Conservation (phyloP, 2,113 vertebrate species). For the Sylvietta virens region DNA sequence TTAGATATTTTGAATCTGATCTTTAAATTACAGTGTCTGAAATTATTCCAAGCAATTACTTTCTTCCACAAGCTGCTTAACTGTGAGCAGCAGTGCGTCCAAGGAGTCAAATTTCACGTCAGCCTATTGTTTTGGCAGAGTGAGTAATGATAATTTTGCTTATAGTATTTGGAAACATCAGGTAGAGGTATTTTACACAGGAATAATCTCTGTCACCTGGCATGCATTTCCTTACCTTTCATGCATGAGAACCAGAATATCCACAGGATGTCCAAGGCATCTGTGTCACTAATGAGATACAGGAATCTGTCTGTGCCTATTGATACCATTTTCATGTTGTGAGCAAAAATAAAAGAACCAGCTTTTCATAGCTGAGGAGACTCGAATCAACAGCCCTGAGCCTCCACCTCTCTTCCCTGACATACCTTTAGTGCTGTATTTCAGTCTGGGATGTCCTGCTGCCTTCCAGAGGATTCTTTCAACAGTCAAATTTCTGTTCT, state of each 20-base stretch:
- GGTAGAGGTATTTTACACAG: neutral
- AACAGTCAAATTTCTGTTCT: neutral
- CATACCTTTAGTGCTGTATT: constrained; percentile 34
- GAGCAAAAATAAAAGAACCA: neutral
- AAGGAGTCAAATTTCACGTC: neutral
- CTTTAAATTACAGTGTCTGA: constrained; percentile 26
- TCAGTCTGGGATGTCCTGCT: constrained; percentile 35
- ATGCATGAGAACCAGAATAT: neutral
- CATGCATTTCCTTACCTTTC: neutral
- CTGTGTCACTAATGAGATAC: neutral
- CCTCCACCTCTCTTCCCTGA: neutral
- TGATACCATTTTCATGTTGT: neutral
- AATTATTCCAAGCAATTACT: constrained; percentile 12
- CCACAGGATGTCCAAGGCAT: neutral
- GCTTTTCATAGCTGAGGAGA: neutral
- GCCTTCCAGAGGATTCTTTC: neutral
- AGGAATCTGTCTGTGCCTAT: neutral
- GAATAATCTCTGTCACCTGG: neutral
- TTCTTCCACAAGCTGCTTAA: constrained; percentile 12
- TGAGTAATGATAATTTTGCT: constrained; percentile 13
- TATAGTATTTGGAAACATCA: constrained; percentile 2
- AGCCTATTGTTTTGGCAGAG: constrained; percentile 9
- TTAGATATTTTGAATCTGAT: constrained; percentile 25
- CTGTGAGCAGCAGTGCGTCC: neutral
- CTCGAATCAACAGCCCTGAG: neutral